A percentile compares a stretch with the other conserved stretches of the same genome.
Evolutionary conservation across 2,797 vertebrate genomes (phyloP).

Genomic region (Streptopelia turtur): DNA sequence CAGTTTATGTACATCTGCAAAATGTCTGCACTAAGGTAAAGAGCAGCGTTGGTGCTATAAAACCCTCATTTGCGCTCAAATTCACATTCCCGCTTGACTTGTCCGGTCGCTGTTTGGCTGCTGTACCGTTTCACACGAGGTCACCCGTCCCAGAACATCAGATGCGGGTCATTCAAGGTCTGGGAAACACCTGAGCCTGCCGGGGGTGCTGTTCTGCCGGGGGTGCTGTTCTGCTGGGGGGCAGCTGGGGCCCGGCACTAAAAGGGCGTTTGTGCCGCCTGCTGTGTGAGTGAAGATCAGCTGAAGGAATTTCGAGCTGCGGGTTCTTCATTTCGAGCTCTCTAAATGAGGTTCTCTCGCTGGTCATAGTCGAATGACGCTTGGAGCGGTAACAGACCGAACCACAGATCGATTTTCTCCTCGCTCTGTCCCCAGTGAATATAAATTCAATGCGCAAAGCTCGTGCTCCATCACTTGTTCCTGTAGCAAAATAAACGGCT

Average conservation of each 20-base stretch:
- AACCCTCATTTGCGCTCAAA: not conserved
- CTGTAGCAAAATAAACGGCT: not conserved
- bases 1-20: not conserved
- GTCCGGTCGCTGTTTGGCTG: not conserved
- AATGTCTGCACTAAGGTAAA: not conserved
- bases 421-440: conserved; percentile 30
- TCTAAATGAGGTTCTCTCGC: not conserved
- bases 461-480: not conserved
- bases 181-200: not conserved
- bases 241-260: not conserved
- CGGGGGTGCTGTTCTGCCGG: too few species aligned
- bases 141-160: not conserved
- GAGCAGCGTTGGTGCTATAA: not conserved
- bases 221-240: too few species aligned
- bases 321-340: not conserved
- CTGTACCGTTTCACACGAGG: not conserved
- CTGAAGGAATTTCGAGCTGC: not conserved
- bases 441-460: conserved; percentile 32
- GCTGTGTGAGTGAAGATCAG: not conserved
- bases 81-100: not conserved
- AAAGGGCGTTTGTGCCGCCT: not conserved
- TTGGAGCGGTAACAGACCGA: conserved; percentile 10
- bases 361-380: not conserved
- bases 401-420: conserved; percentile 56
- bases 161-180: accelerated